Percentiles rank a stretch among this genome's conserved stretches.
Evolutionary conservation across 2,797 vertebrate species (phyloP).

Genomic region (Alcedo atthis): DNA sequence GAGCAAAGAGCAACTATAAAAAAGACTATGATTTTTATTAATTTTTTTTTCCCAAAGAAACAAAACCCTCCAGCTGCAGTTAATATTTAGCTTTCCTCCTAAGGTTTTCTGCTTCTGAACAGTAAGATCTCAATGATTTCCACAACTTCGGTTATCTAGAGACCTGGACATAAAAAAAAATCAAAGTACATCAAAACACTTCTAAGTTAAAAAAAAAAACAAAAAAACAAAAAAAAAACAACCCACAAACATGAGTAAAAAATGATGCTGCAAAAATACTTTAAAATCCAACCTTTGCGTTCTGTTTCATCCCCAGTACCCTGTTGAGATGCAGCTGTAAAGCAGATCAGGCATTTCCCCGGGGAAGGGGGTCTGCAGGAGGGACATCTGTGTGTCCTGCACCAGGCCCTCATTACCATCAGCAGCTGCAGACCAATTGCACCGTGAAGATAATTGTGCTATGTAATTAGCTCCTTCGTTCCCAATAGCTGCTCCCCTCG

Average conservation of each 20-base stretch:
- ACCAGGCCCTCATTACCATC: not conserved
- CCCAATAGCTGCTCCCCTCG: not conserved
- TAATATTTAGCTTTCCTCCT: not conserved
- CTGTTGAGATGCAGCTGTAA: not conserved
- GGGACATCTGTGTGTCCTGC: not conserved
- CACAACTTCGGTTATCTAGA: not conserved
- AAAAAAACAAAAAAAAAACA: too few species aligned
- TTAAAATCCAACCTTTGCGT: not conserved
- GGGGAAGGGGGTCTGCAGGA: not conserved
- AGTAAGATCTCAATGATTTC: not conserved
- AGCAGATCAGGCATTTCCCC: not conserved
- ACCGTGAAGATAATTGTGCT: not conserved
- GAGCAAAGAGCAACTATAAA: not conserved
- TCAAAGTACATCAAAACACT: not conserved
- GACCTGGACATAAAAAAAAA: not conserved
- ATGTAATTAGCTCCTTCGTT: not conserved
- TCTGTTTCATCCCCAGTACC: not conserved
- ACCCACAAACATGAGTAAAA: not conserved
- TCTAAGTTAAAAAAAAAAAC: not conserved
- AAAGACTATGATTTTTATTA: not conserved
- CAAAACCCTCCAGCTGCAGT: not conserved
- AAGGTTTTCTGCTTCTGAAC: not conserved
- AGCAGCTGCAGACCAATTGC: not conserved
- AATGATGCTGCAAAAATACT: fast-evolving
- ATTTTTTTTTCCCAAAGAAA: not conserved